These are phyloP conservation scores for Contarinia nasturtii DNA, from an alignment of 1,140 invertebrate genomes.

Conservation along the genomic window DNA sequence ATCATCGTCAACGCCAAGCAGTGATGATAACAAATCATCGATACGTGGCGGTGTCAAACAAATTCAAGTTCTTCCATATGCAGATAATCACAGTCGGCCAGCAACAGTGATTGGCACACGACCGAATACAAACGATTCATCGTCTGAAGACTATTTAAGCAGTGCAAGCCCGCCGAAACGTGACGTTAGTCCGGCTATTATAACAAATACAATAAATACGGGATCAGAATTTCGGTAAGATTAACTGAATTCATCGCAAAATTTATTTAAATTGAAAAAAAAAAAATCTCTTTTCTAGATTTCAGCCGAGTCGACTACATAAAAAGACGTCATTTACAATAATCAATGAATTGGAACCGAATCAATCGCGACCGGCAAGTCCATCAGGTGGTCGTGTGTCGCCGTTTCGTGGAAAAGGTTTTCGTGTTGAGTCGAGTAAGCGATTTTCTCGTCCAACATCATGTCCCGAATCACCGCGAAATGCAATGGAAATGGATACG, in stretches of 20 bases:
- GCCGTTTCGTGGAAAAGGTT: constrained; percentile 34
- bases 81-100: not conserved
- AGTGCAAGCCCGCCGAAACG: constrained; percentile 2
- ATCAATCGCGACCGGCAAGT: constrained; percentile 17
- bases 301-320: constrained; percentile 21
- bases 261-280: not conserved
- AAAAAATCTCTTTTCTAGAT: constrained; percentile 10
- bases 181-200: constrained; percentile 15
- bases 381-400: constrained; percentile 28
- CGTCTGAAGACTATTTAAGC: not conserved
- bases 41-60: not conserved
- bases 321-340: constrained; percentile 37
- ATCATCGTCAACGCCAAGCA: not conserved
- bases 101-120: not conserved
- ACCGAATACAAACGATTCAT: not conserved
- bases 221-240: constrained; percentile 18
- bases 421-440: constrained; percentile 16
- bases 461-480: constrained; percentile 2
- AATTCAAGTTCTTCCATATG: constrained; percentile 1
- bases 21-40: not conserved
- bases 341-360: constrained; percentile 28
- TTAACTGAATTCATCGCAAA: no score
- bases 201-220: constrained; percentile 15
- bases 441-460: constrained; percentile 23
- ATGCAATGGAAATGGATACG: not conserved